Evolutionary conservation across 2,888 invertebrate genomes (phyloP).

Genomic region (Cybosia mesomella): DNA sequence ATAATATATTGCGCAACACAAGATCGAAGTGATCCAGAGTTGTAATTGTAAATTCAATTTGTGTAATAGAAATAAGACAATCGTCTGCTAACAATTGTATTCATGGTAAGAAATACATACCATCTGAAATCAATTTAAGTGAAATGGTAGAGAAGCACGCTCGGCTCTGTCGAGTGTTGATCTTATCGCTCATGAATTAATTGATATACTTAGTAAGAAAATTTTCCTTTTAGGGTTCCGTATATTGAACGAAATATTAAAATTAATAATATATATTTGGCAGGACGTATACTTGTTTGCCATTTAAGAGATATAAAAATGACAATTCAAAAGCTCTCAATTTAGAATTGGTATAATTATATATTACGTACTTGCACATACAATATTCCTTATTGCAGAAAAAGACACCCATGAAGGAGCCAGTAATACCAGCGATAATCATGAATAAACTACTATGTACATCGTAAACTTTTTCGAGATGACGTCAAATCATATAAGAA

Average conservation of each 20-base stretch:
- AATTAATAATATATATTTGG: too few relatives aligned
- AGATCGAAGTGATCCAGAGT: slow-evolving; percentile 40
- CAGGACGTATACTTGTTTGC: not conserved
- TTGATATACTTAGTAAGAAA: slow-evolving; percentile 21
- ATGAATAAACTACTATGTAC: not conserved
- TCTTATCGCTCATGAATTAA: slow-evolving; percentile 32
- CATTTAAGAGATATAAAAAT: not conserved
- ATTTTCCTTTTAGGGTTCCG: slow-evolving; percentile 11
- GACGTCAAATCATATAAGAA: not conserved
- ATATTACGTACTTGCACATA: not conserved
- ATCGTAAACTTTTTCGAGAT: not conserved
- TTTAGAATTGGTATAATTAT: not conserved
- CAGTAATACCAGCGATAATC: not conserved
- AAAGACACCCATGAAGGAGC: not conserved
- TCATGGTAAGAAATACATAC: slow-evolving; percentile 42
- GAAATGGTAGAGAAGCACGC: slow-evolving; percentile 38
- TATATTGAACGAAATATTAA: too few relatives aligned
- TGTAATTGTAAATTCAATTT: slow-evolving; percentile 60
- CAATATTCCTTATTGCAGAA: not conserved
- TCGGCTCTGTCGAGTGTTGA: slow-evolving; percentile 23
- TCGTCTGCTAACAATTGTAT: slow-evolving; percentile 38
- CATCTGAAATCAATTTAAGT: slow-evolving; percentile 39
- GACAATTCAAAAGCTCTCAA: not conserved
- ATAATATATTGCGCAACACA: slow-evolving; percentile 66
- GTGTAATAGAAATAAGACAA: slow-evolving; percentile 47